Base-by-base conservation (phyloP, 2,113 vertebrate genomes). In the Archilochus colubris region DNA sequence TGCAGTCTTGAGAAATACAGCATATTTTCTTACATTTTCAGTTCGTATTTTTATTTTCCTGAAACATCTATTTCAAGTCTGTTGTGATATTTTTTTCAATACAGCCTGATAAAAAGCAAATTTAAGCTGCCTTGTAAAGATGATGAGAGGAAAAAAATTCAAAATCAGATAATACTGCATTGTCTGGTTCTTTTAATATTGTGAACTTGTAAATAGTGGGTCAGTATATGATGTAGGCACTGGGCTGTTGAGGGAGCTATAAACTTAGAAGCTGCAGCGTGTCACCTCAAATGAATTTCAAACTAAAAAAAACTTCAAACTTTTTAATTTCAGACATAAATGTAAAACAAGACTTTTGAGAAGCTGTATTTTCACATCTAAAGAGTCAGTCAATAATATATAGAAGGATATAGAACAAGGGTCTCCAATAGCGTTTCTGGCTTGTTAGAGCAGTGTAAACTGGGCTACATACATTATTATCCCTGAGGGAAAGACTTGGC, bases 11-110 rank as follows among this genome's bases (percentile, higher is more conserved):
- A 76, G 46, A 76, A 76, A 46, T 12, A 51, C 8, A 48, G 10
- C 21, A 30, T 15, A 0, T 7, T 10, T n/a, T 57, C 63, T 24
- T 48, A 48, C 2, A 3, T 30, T 40, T 55, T 73, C 13, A 28
- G 14, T n/a, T 54, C 27, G 14, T 10, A 1, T 30, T 38, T 48
- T 44, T 20, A 30, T 40, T 40, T 40, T 40, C 40, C 40, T 40
- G 40, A 40, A 40, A 40, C 40, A 40, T 25, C 61, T 58, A n/a
- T 57, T 75, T 23, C 4, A 46, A 75, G 3, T 58, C 7, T 19
- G 2, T 72, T 30, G 9, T 51, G 43, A 4, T 68, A 7, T 11
- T 40, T 51, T 48, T 83, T 40, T 93, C 43, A 73, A 2, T 88
- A 19, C 16, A 57, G 28, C 16, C 68, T 74, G 23, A 19, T 30